Evolutionary conservation across 2,113 vertebrate species (phyloP), one percentile per base, ranked within the genome.

Genomic region (Sinocyclocheilus maitianheensis): DNA sequence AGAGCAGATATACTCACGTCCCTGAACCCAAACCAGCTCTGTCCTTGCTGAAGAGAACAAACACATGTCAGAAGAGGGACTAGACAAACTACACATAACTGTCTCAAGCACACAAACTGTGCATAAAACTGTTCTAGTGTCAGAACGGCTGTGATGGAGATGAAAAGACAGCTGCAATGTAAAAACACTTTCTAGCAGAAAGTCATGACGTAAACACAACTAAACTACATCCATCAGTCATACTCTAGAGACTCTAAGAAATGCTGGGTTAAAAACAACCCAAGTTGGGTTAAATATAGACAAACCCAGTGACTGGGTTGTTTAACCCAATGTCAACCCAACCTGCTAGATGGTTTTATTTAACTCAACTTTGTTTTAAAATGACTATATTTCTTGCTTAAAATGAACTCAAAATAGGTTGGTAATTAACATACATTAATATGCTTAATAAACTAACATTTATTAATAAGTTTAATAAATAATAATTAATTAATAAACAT

Each of bases 11-110:
- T 46, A 26, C 72, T 24, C 72, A 76, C 1, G 43, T 76, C 43
- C n/a, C 43, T 76, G 43, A 76, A 76, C 43, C 48, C 22, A 51
- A 76, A 76, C 22, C 72, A 16, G 72, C 72, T 14, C 67, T 71
- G 14, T 18, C 13, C 16, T 13, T 7, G 2, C 72, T 14, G 40
- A 24, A 14, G 69, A 71, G 30, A 20, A 75, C 72, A 26, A 46
- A 26, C 72, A 48, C 72, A 75, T 7, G 12, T 48, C 40, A 62
- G 26, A 26, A 26, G 26, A 26, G 26, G 26, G 26, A 10, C 58
- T n/a, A 9, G 2, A 60, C 11, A 48, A 12, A 43, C 3, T 1
- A 74, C 18, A 72, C 8, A 7, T 7, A 40, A 0, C 24, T 67
- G 24, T 18, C 65, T 18, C 26, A 18, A 16, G 16, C 53, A 51